Conservation (phyloP, 2,797 vertebrate genomes). For the Parambassis ranga region DNA sequence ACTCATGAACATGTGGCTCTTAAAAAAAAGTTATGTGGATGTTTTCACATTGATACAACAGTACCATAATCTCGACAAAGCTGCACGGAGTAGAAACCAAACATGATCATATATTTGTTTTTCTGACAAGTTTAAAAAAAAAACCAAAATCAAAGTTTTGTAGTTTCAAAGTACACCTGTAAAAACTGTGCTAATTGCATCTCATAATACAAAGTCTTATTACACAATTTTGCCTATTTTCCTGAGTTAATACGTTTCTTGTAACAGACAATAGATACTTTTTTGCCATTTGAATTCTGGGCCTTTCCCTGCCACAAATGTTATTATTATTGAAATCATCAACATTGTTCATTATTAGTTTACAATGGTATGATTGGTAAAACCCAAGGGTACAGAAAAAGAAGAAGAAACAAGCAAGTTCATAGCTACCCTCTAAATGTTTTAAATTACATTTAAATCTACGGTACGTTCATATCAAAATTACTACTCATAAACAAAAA, state of each 20-base stretch:
- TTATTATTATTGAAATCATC: conserved; percentile 85
- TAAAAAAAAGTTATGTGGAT: conserved; percentile 54
- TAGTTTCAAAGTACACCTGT: conserved; percentile 79
- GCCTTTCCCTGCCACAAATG: conserved; percentile 92
- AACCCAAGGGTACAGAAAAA: conserved; percentile 88
- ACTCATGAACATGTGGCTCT: conserved; percentile 58
- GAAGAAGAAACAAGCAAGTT: conserved; percentile 71
- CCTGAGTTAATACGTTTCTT: conserved; percentile 87
- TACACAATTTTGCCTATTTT: conserved; percentile 84
- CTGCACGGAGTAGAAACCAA: conserved; percentile 70
- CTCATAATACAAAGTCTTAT: conserved; percentile 82
- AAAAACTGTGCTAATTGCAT: conserved; percentile 84
- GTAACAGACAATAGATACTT: conserved; percentile 89
- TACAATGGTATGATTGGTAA: conserved; percentile 94
- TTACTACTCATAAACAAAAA: conserved; percentile 86
- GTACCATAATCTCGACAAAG: conserved; percentile 80
- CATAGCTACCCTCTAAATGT: conserved; percentile 82
- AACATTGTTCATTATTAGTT: conserved; percentile 86
- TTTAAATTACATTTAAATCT: conserved; percentile 96
- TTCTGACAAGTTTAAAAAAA: conserved; percentile 57
- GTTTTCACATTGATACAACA: conserved; percentile 75
- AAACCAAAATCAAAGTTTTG: conserved; percentile 70
- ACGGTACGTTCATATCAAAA: conserved; percentile 83
- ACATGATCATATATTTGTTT: conserved; percentile 58
- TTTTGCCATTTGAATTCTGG: conserved; percentile 96